A percentile compares a stretch with the other conserved stretches of the same genome.
Conservation (phyloP, 2,888 invertebrate species). For the Holacanthella duospinosa region DNA sequence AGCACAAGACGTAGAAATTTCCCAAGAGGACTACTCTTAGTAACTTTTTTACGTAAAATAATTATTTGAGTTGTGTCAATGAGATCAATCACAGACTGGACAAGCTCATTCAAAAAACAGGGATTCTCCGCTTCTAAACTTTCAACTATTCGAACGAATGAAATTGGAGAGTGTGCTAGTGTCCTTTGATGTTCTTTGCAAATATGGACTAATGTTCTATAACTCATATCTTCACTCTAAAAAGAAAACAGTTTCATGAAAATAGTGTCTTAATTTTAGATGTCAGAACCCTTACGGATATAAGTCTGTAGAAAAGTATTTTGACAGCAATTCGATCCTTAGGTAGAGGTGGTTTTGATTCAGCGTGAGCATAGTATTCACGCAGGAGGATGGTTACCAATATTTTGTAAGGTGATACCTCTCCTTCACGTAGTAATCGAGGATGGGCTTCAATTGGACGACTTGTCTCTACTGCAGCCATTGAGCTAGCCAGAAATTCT, state of each 20-base stretch:
- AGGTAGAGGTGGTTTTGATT: constrained; percentile 10
- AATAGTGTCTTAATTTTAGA: not conserved
- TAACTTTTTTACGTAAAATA: constrained; percentile 27
- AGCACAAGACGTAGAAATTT: constrained; percentile 29
- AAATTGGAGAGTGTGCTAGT: constrained; percentile 26
- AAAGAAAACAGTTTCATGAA: constrained; percentile 4
- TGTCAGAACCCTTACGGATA: constrained; percentile 4
- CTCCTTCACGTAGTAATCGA: constrained; percentile 26
- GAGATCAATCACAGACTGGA: constrained; percentile 27
- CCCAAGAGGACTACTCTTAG: constrained; percentile 29
- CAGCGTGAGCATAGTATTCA: constrained; percentile 21
- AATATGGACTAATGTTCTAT: constrained; percentile 16
- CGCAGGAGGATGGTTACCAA: constrained; percentile 25
- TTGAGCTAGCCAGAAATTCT: no score
- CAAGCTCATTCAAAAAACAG: constrained; percentile 32
- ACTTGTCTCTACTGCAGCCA: no score
- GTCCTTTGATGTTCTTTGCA: constrained; percentile 20
- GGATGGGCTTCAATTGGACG: not conserved
- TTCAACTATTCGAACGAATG: constrained; percentile 26
- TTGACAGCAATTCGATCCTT: constrained; percentile 17
- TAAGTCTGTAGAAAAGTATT: constrained; percentile 13
- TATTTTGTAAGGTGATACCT: constrained; percentile 31
- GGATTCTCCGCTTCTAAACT: constrained; percentile 30
- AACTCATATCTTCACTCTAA: constrained; percentile 25
- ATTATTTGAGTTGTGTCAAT: constrained; percentile 18